These are phyloP conservation scores for Cromileptes altivelis DNA, from an alignment of 2,113 vertebrate species.

Conservation along the genomic window DNA sequence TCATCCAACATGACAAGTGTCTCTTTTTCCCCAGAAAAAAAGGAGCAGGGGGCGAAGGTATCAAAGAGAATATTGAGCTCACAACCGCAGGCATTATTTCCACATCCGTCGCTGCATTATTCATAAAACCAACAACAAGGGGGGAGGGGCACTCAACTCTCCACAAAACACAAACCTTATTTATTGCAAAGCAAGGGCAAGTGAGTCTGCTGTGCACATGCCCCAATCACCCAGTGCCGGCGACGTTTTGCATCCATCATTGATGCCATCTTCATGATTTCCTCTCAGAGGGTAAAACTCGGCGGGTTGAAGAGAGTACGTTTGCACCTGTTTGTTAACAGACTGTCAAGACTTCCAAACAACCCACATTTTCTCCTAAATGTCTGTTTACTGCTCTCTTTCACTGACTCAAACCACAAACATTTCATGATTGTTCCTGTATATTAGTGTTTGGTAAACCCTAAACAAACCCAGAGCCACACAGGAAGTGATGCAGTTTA, in stretches of 20 bases:
- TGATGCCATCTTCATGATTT: conserved; percentile 34
- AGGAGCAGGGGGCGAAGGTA: conserved; percentile 66
- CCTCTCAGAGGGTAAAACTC: conserved; percentile 13
- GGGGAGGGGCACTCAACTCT: conserved; percentile 53
- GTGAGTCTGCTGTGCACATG: conserved; percentile 18
- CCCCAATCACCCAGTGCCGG: conserved; percentile 16
- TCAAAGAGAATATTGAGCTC: conserved; percentile 82
- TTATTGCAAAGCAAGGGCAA: conserved; percentile 57
- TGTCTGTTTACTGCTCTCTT: not conserved
- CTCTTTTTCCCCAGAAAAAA: conserved; percentile 52
- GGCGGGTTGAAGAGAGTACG: not conserved
- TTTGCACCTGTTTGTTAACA: conserved; percentile 20
- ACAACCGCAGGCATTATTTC: conserved; percentile 74
- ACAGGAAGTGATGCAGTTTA: conserved; percentile 5
- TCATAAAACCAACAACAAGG: conserved; percentile 79
- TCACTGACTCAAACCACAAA: not conserved
- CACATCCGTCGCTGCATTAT: conserved; percentile 79
- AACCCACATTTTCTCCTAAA: not conserved
- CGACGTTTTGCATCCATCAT: conserved; percentile 44
- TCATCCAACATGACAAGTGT: conserved; percentile 68
- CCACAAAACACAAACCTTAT: conserved; percentile 60
- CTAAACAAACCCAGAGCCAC: not conserved
- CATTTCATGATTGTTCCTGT: not conserved
- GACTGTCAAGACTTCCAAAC: too few species aligned
- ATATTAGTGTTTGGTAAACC: not conserved